These are phyloP conservation scores for Drosophila willistoni DNA, from an alignment of 1,140 invertebrate genomes.

Conservation along the genomic window DNA sequence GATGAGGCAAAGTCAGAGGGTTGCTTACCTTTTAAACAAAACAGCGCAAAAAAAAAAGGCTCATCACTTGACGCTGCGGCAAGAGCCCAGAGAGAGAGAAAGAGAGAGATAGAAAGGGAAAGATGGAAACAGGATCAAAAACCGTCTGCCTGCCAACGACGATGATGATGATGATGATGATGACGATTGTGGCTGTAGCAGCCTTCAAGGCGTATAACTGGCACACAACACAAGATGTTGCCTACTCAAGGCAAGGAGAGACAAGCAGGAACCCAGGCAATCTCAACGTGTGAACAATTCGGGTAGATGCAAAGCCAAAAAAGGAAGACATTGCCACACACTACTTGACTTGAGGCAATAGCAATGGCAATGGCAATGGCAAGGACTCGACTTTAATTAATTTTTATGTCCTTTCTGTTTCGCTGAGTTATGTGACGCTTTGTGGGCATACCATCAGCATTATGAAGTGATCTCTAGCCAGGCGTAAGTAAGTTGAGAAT, in stretches of 20 bases:
- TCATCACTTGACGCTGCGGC: slow-evolving; percentile 72
- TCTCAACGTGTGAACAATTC: slow-evolving; percentile 72
- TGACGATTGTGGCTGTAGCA: slow-evolving; percentile 40
- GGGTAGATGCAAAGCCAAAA: slow-evolving; percentile 26
- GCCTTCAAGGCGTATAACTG: slow-evolving; percentile 52
- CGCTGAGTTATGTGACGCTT: slow-evolving; percentile 70
- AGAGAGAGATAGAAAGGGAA: slow-evolving; percentile 22
- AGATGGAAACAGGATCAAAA: slow-evolving; percentile 13
- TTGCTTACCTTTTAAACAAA: slow-evolving; percentile 57
- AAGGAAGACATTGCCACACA: slow-evolving; percentile 56
- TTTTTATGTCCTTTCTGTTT: slow-evolving; percentile 62
- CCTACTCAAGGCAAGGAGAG: slow-evolving; percentile 6
- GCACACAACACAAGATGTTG: slow-evolving; percentile 55
- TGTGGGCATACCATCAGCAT: slow-evolving; percentile 52
- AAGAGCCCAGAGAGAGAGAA: slow-evolving; percentile 23
- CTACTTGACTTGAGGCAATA: slow-evolving; percentile 50
- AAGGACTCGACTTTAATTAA: slow-evolving; percentile 64
- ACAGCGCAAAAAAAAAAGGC: slow-evolving; percentile 49
- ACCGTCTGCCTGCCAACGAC: not conserved
- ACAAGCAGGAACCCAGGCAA: not conserved
- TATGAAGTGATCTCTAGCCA: slow-evolving; percentile 47
- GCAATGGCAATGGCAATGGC: not conserved
- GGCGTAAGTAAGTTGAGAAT: slow-evolving; percentile 67
- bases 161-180: slow-evolving; percentile 9
- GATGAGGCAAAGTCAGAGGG: slow-evolving; percentile 39